Evolutionary conservation across 2,113 vertebrate species (phyloP).

Genomic region (Panthera tigris): DNA sequence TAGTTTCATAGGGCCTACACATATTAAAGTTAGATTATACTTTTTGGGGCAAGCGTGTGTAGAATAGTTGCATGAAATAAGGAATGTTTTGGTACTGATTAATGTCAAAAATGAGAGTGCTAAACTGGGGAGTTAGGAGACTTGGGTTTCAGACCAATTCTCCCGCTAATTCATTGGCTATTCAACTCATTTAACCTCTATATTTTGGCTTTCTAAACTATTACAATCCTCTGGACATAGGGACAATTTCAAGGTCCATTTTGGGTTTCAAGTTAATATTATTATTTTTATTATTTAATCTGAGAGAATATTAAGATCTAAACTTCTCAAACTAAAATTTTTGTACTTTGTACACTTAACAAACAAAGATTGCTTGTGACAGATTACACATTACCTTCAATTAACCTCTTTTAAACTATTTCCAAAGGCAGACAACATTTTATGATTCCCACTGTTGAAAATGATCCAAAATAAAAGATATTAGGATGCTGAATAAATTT

Average conservation of each 20-base stretch:
- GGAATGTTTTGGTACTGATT: not conserved
- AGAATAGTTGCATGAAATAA: not conserved
- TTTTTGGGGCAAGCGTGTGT: not conserved
- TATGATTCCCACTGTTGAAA: slow-evolving; percentile 19
- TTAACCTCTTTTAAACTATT: slow-evolving; percentile 10
- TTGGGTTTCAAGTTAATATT: not conserved
- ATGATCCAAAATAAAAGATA: not conserved
- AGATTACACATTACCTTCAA: not conserved
- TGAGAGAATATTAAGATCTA: slow-evolving; percentile 28
- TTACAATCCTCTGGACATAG: not conserved
- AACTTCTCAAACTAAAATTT: slow-evolving; percentile 5
- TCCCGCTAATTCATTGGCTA: not conserved
- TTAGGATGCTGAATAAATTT: slow-evolving; percentile 41
- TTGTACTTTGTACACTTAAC: not conserved
- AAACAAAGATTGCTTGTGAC: not conserved
- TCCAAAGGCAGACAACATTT: not conserved
- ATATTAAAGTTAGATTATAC: not conserved
- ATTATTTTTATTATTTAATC: slow-evolving; percentile 38
- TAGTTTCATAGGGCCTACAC: not conserved
- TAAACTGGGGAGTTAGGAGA: not conserved
- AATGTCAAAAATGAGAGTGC: not conserved
- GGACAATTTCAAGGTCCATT: slow-evolving; percentile 24
- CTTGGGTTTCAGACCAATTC: not conserved
- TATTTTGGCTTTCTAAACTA: slow-evolving; percentile 9
- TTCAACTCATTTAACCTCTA: not conserved